These are phyloP conservation scores for Triops longicaudatus DNA, from an alignment of 1,140 invertebrate genomes.

Conservation along the genomic window DNA sequence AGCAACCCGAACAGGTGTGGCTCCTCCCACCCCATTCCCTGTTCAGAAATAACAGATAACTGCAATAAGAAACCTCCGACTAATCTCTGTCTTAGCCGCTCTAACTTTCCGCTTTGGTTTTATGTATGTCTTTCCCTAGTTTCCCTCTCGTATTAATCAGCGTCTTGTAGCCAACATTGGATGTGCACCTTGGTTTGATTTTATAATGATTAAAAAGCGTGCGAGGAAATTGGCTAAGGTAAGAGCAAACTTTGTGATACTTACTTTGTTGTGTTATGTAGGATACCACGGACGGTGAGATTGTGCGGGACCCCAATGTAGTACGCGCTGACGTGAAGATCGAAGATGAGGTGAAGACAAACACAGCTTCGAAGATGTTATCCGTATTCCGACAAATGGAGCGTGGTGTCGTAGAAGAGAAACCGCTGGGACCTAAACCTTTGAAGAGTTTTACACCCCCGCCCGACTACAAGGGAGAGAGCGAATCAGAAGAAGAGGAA, in stretches of 20 bases:
- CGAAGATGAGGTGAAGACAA: slow-evolving; percentile 51
- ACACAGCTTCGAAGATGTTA: slow-evolving; percentile 74
- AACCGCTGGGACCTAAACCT: slow-evolving; percentile 56
- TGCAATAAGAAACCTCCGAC: too few species aligned
- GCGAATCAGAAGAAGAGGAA: slow-evolving; percentile 34
- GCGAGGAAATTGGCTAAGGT: not conserved
- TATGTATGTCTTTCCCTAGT: too few species aligned
- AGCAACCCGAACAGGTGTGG: slow-evolving; percentile 12
- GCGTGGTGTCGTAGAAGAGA: slow-evolving; percentile 44
- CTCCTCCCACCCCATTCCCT: not conserved
- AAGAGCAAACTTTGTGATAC: not conserved
- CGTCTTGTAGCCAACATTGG: too few species aligned
- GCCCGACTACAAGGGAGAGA: slow-evolving; percentile 54
- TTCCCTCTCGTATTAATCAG: too few species aligned
- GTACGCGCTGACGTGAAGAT: slow-evolving; percentile 55
- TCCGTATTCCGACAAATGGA: slow-evolving; percentile 80
- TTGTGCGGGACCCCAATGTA: slow-evolving; percentile 65
- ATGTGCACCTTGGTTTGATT: too few species aligned
- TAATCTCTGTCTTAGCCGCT: too few species aligned
- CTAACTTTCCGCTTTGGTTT: too few species aligned
- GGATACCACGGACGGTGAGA: slow-evolving; percentile 62
- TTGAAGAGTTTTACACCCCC: slow-evolving; percentile 81
- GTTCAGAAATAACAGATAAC: too few species aligned
- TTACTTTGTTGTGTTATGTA: slow-evolving; percentile 33
- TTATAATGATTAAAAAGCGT: not conserved